Evolutionary conservation across 2,888 invertebrate species (phyloP).

Genomic region (Plutella xylostella): DNA sequence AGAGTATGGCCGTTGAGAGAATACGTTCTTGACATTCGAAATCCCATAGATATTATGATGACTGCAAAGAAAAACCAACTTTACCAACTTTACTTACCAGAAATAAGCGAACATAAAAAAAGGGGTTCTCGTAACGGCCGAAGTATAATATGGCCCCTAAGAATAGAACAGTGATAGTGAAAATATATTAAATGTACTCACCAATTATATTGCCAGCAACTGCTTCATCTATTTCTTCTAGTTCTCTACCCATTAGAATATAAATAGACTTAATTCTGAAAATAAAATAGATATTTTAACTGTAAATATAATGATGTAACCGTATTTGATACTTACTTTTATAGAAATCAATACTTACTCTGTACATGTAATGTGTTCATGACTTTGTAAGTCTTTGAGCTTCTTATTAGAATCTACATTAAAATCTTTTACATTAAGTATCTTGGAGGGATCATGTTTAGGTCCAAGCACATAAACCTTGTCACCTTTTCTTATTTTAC

Average conservation of each 20-base stretch:
- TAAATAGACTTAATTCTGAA: conserved; percentile 81
- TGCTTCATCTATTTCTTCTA: conserved; percentile 82
- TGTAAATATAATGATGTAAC: conserved; percentile 72
- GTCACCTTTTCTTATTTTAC: conserved; percentile 80
- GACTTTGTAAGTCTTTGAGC: conserved; percentile 70
- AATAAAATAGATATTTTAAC: conserved; percentile 47
- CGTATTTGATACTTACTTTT: too few species aligned
- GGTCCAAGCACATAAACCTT: conserved; percentile 87
- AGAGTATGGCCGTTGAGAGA: too few species aligned
- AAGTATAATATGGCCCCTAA: too few species aligned
- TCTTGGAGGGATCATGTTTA: conserved; percentile 84
- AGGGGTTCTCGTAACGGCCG: too few species aligned
- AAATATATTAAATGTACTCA: conserved; percentile 26
- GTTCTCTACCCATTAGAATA: conserved; percentile 92
- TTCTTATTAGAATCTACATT: conserved; percentile 56
- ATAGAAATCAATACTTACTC: too few species aligned
- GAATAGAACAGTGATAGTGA: background rate
- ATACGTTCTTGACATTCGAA: too few species aligned
- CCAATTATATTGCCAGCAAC: conserved; percentile 93
- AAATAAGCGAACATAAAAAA: too few species aligned
- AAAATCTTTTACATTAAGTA: conserved; percentile 51
- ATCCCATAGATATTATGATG: too few species aligned
- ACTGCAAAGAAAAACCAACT: too few species aligned
- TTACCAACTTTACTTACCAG: too few species aligned
- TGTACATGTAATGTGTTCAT: conserved; percentile 74